These are phyloP conservation scores for Atta cephalotes DNA, from an alignment of 1,140 invertebrate genomes.

Conservation along the genomic window DNA sequence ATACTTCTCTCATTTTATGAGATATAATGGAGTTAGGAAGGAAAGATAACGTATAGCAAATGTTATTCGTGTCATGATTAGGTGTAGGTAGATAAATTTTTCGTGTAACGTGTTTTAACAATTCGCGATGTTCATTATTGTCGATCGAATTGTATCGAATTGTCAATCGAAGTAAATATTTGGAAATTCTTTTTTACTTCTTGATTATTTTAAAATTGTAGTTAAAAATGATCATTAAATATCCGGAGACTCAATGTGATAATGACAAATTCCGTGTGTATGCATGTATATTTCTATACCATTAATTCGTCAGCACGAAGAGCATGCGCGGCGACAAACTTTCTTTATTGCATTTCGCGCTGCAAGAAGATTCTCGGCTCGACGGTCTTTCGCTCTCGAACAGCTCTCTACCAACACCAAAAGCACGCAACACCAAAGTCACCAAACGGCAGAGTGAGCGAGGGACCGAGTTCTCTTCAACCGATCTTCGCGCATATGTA, in stretches of 20 bases:
- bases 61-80: slow-evolving; percentile 15
- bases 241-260: slow-evolving; percentile 23
- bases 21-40: slow-evolving; percentile 14
- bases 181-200: slow-evolving; percentile 13
- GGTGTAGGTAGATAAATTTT: not conserved
- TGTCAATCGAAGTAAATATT: slow-evolving; percentile 41
- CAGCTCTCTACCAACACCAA: slow-evolving; percentile 67
- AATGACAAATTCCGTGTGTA: not conserved
- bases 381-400: slow-evolving; percentile 66
- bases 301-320: slow-evolving; percentile 19
- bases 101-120: not conserved
- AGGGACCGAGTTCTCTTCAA: slow-evolving; percentile 58
- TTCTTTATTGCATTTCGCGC: slow-evolving; percentile 30
- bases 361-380: slow-evolving; percentile 31
- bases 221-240: slow-evolving; percentile 27
- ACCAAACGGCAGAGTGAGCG: slow-evolving; percentile 67
- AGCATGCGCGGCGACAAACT: slow-evolving; percentile 39
- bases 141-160: not conserved
- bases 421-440: slow-evolving; percentile 69
- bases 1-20: slow-evolving; percentile 61
- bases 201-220: not conserved
- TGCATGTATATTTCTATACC: not conserved
- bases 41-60: slow-evolving; percentile 24
- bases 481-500: slow-evolving; percentile 39
- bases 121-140: slow-evolving; percentile 3